Percentiles rank a stretch among this genome's conserved stretches.
These are phyloP conservation scores for Hapalemur alaotrensis DNA, from an alignment of 2,797 vertebrate genomes.

Conservation along the genomic window DNA sequence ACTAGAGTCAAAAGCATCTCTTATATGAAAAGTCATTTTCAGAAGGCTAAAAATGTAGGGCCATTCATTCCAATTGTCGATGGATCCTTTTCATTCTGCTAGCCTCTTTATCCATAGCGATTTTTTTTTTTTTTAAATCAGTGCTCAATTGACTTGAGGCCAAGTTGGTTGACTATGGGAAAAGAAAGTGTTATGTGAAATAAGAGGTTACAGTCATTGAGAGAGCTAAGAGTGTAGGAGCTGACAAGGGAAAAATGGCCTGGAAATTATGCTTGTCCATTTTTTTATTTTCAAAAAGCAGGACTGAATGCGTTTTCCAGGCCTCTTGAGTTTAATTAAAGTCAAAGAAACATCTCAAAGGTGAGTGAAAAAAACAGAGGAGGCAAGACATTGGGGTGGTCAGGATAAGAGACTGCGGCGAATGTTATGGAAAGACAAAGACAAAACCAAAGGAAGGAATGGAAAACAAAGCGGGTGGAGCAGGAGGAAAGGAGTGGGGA, in stretches of 20 bases:
- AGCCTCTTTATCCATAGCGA: not conserved
- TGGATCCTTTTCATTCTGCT: conserved; percentile 41
- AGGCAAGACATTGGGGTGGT: not conserved
- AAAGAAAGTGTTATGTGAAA: not conserved
- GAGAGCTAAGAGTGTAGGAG: not conserved
- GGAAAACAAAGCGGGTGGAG: not conserved
- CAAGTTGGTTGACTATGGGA: conserved; percentile 23
- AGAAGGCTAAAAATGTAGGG: conserved; percentile 36
- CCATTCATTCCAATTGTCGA: conserved; percentile 32
- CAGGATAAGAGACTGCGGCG: not conserved
- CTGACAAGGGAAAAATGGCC: not conserved
- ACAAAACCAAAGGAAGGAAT: not conserved
- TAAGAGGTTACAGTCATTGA: conserved; percentile 24
- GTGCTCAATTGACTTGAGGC: conserved; percentile 24
- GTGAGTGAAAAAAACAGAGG: conserved; percentile 43
- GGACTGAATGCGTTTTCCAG: conserved; percentile 67
- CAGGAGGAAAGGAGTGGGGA: not conserved
- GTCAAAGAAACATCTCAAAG: conserved; percentile 75
- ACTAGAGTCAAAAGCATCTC: conserved; percentile 67
- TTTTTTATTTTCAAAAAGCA: conserved; percentile 39
- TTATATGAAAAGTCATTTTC: conserved; percentile 72
- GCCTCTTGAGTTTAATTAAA: conserved; percentile 74
- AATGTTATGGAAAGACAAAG: not conserved
- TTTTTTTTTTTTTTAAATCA: not conserved
- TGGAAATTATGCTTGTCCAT: conserved; percentile 51